Evolutionary conservation across 2,113 vertebrate species (phyloP).

Genomic region (Bubalus kerabau): DNA sequence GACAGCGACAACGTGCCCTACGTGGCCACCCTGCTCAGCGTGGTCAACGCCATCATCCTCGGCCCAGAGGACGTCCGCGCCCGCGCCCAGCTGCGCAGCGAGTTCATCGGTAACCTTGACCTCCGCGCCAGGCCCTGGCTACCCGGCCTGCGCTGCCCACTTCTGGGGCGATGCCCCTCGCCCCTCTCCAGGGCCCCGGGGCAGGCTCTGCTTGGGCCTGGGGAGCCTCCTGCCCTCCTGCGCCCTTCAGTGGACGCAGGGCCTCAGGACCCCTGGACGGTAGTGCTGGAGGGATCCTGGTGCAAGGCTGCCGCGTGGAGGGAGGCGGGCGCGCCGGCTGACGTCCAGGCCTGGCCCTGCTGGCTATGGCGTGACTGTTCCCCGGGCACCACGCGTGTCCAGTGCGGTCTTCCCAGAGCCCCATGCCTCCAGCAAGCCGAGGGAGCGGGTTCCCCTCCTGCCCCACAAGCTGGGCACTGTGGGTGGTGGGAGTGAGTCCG

Average conservation of each 20-base stretch:
- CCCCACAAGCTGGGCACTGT: rapidly evolving
- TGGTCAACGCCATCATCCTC: conserved; percentile 95
- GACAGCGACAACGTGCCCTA: conserved; percentile 92
- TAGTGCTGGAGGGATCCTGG: not conserved
- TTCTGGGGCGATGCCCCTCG: rapidly evolving
- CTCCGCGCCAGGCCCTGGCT: rapidly evolving
- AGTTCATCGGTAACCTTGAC: conserved; percentile 89
- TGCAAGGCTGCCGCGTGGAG: rapidly evolving
- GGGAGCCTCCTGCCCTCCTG: not conserved
- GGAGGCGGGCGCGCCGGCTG: rapidly evolving
- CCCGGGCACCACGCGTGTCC: rapidly evolving
- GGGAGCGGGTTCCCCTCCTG: rapidly evolving
- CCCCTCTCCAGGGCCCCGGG: not conserved
- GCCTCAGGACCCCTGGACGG: not conserved
- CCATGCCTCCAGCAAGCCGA: rapidly evolving
- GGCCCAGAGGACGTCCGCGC: conserved; percentile 88
- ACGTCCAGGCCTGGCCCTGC: not conserved
- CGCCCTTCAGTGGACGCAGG: not conserved
- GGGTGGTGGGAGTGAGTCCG: not conserved
- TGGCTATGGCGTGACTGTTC: not conserved
- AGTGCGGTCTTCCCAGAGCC: not conserved
- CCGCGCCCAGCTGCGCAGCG: conserved; percentile 91
- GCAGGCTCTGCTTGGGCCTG: too few species aligned
- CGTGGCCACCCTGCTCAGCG: conserved; percentile 92
- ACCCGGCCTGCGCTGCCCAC: rapidly evolving